Conservation (phyloP, 2,888 invertebrate genomes). For the Drosophila pseudotalamancana region DNA sequence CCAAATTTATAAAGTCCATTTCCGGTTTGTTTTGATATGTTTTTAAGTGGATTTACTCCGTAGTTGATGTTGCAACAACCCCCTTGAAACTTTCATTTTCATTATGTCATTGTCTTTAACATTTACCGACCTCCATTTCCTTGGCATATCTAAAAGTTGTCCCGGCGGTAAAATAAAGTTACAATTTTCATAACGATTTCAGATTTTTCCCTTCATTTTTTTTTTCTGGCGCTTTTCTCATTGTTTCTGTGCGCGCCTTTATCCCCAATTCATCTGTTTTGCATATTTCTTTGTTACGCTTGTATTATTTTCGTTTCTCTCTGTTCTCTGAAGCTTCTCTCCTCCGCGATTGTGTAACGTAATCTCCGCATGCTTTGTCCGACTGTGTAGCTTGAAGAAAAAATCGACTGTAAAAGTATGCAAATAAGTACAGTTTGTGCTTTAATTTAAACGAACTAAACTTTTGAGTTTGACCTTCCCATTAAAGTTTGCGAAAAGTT, state of each 20-base stretch:
- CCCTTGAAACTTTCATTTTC: conserved; percentile 49
- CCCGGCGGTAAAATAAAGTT: conserved; percentile 59
- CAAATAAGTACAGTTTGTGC: conserved; percentile 67
- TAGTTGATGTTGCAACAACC: conserved; percentile 16
- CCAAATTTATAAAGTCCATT: conserved; percentile 22
- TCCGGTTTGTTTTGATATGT: conserved; percentile 41
- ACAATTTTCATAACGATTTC: conserved; percentile 66
- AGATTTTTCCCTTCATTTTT: conserved; percentile 31
- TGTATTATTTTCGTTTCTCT: conserved; percentile 63
- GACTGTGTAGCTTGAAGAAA: conserved; percentile 11
- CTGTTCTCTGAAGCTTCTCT: conserved; percentile 20
- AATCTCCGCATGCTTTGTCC: conserved; percentile 50
- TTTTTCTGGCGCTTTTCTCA: neutral
- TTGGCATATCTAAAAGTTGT: conserved; percentile 36
- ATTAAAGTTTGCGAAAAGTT: conserved; percentile 45
- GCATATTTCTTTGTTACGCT: conserved; percentile 78
- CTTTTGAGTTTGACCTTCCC: conserved; percentile 50
- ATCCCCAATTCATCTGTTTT: conserved; percentile 79
- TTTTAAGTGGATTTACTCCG: conserved; percentile 44
- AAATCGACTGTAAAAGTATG: conserved; percentile 70
- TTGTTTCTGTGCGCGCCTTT: conserved; percentile 46
- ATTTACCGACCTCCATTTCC: conserved; percentile 33
- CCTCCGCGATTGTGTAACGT: conserved; percentile 57
- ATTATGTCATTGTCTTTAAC: conserved; percentile 53
- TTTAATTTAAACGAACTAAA: conserved; percentile 46